Base-by-base conservation (phyloP, 2,888 invertebrate species). In the Dendrolimus houi region DNA sequence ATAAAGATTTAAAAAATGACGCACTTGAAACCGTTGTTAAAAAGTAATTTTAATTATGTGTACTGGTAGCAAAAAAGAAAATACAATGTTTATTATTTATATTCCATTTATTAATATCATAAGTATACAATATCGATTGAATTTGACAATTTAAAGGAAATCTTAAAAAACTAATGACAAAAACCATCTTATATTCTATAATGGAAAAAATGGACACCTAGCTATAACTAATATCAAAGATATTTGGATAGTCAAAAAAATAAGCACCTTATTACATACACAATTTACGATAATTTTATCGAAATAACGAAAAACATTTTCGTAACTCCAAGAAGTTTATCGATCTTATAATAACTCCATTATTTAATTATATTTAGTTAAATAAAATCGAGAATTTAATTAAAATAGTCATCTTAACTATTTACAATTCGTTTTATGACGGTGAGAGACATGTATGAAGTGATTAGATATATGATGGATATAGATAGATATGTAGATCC, bases 241-340 rank as follows among this genome's bases (percentile, higher is more conserved):
- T 78, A 78, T 78, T 77, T 77, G 72, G 77, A 76, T 47, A 47
- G 47, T 10, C 9, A 47, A 47, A 8, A 14, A 29, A 29, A 29
- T 29, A 47, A 47, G 47, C 47, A 47, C 47, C 47, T 47, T 47
- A 47, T 12, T 9, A 47, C 47, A 12, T 47, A 12, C 3, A 10
- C 47, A 47, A 68, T 59, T 53, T 58, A 57, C 71, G 87, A 88
- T 87, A 87, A 81, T 73, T 75, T 68, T 79, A 74, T 89, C 82
- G 78, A 87, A 87, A 79, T 77, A 76, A 72, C 81, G 81, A 86
- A 81, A 58, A 60, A 47, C 53, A n/a, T 53, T 65, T 81, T 87
- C 80, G 77, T 74, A 79, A 75, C 81, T 89, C 85, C 88, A 78
- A 89, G 86, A 81, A 72, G 75, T 75, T 76, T 87, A 86, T 89